These are phyloP conservation scores for Pterostichus madidus DNA, from an alignment of 2,888 invertebrate genomes.

Conservation along the genomic window DNA sequence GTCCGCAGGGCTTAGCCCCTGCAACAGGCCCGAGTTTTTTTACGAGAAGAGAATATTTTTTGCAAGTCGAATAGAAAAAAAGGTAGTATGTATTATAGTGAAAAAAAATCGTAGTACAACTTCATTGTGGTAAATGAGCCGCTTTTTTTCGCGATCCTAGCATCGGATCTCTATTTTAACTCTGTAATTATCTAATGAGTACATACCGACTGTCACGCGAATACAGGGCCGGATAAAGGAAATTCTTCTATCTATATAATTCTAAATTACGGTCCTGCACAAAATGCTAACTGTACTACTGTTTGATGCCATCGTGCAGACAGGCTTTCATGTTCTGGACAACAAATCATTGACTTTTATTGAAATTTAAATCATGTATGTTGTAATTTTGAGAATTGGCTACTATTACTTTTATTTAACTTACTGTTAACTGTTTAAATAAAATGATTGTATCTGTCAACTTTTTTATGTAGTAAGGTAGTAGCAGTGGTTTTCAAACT, in stretches of 20 bases:
- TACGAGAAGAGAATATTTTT: constrained; percentile 56
- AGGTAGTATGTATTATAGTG: constrained; percentile 48
- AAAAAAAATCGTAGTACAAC: constrained; percentile 55
- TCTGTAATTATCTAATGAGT: constrained; percentile 10
- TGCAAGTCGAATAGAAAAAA: constrained; percentile 55
- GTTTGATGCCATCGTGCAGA: neutral
- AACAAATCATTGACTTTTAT: constrained; percentile 34
- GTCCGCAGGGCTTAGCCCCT: constrained; percentile 40
- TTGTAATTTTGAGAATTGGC: constrained; percentile 28
- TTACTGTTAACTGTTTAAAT: constrained; percentile 36
- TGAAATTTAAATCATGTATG: constrained; percentile 27
- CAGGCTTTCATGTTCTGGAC: constrained; percentile 32
- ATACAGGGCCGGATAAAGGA: no score
- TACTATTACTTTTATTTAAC: constrained; percentile 31
- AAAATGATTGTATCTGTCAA: constrained; percentile 4
- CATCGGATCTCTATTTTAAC: constrained; percentile 40
- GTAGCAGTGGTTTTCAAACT: no score
- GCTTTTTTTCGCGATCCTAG: constrained; percentile 41
- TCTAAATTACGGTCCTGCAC: no score
- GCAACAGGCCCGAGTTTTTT: constrained; percentile 56
- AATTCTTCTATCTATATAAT: no score
- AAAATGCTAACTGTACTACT: constrained; percentile 28
- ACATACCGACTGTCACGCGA: constrained; percentile 29
- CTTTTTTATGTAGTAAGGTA: neutral
- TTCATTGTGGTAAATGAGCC: constrained; percentile 35